These are phyloP conservation scores for Lucifuga dentata DNA, from an alignment of 2,113 vertebrate genomes.

Conservation along the genomic window DNA sequence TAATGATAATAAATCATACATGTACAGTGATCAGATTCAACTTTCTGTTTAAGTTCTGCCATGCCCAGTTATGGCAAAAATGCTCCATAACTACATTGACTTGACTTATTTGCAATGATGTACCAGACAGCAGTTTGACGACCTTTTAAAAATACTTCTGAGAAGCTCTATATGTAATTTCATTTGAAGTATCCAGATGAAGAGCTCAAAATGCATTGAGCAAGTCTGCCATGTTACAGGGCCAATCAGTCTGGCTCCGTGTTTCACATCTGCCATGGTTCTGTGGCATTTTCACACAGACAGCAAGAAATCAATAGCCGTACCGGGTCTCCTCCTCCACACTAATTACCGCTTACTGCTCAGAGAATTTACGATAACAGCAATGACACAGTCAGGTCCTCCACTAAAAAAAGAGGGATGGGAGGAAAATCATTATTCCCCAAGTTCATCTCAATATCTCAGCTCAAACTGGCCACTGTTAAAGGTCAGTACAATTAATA, in stretches of 20 bases:
- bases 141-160: no score
- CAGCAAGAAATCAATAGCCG: constrained; percentile 74
- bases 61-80: no score
- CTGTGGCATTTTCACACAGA: constrained; percentile 67
- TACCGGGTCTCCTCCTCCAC: constrained; percentile 57
- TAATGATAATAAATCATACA: no score
- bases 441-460: constrained; percentile 62
- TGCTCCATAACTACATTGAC: no score
- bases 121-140: no score
- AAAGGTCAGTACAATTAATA: constrained; percentile 71
- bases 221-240: constrained; percentile 27
- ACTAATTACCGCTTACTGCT: constrained; percentile 74
- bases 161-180: no score
- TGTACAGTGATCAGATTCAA: no score
- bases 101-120: no score
- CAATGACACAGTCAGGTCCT: constrained; percentile 41
- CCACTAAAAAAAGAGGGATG: constrained; percentile 33
- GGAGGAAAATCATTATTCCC: constrained; percentile 64
- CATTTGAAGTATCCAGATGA: no score
- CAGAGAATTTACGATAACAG: constrained; percentile 54
- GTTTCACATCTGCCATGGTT: constrained; percentile 49
- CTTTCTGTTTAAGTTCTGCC: no score
- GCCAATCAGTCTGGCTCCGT: constrained; percentile 32
- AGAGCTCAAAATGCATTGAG: constrained; percentile 5
- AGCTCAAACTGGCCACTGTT: constrained; percentile 49